phyloP scores from a whole-genome alignment of 2,113 vertebrate species.

The Psephotus haematonotus region DNA sequence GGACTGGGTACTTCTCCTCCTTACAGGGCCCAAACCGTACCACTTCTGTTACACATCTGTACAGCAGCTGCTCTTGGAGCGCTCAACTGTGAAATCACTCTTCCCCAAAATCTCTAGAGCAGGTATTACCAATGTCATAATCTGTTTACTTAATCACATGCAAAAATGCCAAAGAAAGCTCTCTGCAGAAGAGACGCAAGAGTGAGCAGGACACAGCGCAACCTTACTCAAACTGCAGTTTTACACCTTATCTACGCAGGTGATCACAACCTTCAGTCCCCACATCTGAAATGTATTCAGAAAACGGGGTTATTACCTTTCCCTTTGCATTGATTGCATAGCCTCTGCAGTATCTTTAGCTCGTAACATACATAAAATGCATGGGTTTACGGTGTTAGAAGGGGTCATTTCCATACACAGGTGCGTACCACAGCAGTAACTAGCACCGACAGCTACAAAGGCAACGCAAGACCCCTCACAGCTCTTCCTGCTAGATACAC shows the following conservation, averaged over 20 bases:
- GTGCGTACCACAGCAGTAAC: too few relatives aligned
- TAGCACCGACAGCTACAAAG: fast-evolving
- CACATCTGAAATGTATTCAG: not conserved
- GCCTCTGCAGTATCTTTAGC: not conserved
- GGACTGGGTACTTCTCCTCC: not conserved
- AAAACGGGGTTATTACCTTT: not conserved
- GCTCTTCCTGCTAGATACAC: not conserved
- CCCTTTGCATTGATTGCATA: not conserved
- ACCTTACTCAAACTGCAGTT: too few relatives aligned
- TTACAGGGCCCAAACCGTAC: not conserved
- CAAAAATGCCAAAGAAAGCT: not conserved
- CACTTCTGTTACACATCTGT: not conserved
- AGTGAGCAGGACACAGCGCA: not conserved
- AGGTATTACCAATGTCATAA: not conserved
- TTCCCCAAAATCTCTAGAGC: not conserved
- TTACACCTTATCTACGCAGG: not conserved
- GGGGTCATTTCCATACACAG: not conserved
- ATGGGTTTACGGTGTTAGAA: fast-evolving
- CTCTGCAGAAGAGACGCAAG: fast-evolving
- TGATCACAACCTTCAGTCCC: not conserved
- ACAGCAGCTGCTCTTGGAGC: not conserved
- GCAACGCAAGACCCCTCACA: too few relatives aligned
- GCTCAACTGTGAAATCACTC: not conserved
- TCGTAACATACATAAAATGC: fast-evolving
- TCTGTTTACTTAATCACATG: not conserved